These are phyloP conservation scores for Halcyon senegalensis DNA, from an alignment of 2,113 vertebrate genomes.

Conservation along the genomic window DNA sequence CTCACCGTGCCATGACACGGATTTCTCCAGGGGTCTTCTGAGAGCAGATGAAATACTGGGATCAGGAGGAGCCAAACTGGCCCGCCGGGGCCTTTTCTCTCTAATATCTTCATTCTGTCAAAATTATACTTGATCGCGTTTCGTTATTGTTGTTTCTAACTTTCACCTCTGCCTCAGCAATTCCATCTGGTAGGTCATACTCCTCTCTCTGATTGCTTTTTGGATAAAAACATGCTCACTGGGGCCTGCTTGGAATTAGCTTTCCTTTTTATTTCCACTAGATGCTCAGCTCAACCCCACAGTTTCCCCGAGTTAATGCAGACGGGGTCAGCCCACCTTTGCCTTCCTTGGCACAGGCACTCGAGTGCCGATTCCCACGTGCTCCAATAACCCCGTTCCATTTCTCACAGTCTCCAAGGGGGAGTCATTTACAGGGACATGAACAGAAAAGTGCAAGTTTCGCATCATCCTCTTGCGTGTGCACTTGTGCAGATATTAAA, in stretches of 20 bases:
- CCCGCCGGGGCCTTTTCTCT: neutral
- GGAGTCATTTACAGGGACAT: constrained; percentile 26
- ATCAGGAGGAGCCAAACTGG: constrained; percentile 1
- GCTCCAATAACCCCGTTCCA: constrained; percentile 33
- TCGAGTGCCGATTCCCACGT: constrained; percentile 5
- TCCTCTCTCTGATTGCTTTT: constrained; percentile 65
- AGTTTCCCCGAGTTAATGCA: constrained; percentile 12
- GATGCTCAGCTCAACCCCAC: neutral
- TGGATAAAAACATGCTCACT: constrained; percentile 71
- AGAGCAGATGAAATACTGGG: neutral
- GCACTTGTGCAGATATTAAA: constrained; percentile 32
- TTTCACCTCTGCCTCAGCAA: constrained; percentile 63
- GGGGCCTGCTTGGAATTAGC: constrained; percentile 65
- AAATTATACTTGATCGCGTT: constrained; percentile 40
- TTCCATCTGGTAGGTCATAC: constrained; percentile 69
- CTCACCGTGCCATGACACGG: neutral
- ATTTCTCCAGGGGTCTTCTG: neutral
- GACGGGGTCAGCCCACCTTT: constrained; percentile 26
- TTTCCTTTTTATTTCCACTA: constrained; percentile 66
- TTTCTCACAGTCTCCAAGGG: constrained; percentile 1
- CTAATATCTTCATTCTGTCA: constrained; percentile 51
- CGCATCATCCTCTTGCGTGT: neutral
- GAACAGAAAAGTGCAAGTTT: constrained; percentile 37
- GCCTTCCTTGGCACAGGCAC: constrained; percentile 20
- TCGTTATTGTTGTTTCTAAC: constrained; percentile 49